These are phyloP conservation scores for Hylaeus anthracinus DNA, from an alignment of 1,140 invertebrate genomes.

Conservation along the genomic window DNA sequence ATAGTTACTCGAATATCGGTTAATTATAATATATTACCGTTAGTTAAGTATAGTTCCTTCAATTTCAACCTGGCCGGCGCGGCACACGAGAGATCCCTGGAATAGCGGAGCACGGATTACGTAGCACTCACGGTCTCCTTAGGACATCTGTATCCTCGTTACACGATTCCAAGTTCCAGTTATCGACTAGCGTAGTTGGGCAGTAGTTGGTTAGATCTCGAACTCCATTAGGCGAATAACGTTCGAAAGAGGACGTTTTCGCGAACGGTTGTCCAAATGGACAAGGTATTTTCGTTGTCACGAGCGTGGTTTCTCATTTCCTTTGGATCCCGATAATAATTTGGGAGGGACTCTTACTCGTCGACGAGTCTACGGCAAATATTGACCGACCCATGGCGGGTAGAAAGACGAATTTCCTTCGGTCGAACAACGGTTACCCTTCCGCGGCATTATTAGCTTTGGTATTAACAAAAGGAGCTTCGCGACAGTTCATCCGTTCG, in stretches of 20 bases:
- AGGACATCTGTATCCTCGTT: constrained; percentile 33
- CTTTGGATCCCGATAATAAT: constrained; percentile 49
- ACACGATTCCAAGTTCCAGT: not conserved
- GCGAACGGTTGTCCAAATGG: constrained; percentile 5
- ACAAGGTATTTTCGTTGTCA: constrained; percentile 36
- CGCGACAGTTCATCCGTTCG: not conserved
- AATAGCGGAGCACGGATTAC: too few species aligned
- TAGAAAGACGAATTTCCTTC: constrained; percentile 6
- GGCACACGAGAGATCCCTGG: not conserved
- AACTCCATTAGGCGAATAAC: constrained; percentile 59
- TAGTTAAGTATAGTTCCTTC: too few species aligned
- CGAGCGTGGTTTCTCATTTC: constrained; percentile 29
- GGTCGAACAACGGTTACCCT: constrained; percentile 26
- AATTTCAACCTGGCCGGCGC: too few species aligned
- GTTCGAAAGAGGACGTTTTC: constrained; percentile 37
- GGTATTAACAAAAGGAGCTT: constrained; percentile 50
- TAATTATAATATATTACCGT: too few species aligned
- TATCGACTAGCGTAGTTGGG: constrained; percentile 18
- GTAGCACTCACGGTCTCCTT: constrained; percentile 12
- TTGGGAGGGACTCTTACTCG: constrained; percentile 3
- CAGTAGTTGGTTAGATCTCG: constrained; percentile 46
- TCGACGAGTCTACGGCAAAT: constrained; percentile 41
- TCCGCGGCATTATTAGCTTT: constrained; percentile 34
- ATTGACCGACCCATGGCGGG: constrained; percentile 46
- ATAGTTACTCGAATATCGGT: too few species aligned